Conservation (phyloP, 2,888 invertebrate genomes). For the Thereva nobilitata region DNA sequence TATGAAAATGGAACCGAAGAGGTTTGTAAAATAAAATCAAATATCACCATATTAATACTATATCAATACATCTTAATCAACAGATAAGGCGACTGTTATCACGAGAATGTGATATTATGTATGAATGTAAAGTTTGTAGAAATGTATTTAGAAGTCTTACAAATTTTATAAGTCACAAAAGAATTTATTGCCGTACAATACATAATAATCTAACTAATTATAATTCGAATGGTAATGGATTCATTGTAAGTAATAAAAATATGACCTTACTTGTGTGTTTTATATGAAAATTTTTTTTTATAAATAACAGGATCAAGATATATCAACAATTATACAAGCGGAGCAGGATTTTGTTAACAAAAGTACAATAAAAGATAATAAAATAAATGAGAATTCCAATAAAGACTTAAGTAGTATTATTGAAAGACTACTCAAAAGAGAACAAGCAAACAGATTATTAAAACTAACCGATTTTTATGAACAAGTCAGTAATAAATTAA, state of each 20-base stretch:
- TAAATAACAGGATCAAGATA: constrained; percentile 56
- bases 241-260: constrained; percentile 46
- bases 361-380: constrained; percentile 41
- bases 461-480: constrained; percentile 48
- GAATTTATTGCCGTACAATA: constrained; percentile 74
- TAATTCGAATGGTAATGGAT: constrained; percentile 59
- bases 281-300: constrained; percentile 41
- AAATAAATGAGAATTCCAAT: constrained; percentile 55
- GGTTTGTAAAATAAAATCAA: constrained; percentile 59
- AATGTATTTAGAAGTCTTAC: constrained; percentile 84
- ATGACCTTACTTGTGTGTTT: not conserved
- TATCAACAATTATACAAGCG: constrained; percentile 60
- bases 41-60: constrained; percentile 3
- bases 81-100: constrained; percentile 75
- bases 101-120: constrained; percentile 85
- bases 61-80: constrained; percentile 45
- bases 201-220: constrained; percentile 60
- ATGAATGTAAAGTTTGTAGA: constrained; percentile 86
- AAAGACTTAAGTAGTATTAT: constrained; percentile 64
- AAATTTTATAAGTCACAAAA: constrained; percentile 88
- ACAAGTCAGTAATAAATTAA: constrained; percentile 46
- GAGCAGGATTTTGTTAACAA: constrained; percentile 58
- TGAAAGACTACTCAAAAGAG: constrained; percentile 60
- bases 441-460: constrained; percentile 46
- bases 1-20: constrained; percentile 77